These are phyloP conservation scores for Microctenopoma stevenorrisi DNA, from an alignment of 2,797 vertebrate species.

Conservation along the genomic window DNA sequence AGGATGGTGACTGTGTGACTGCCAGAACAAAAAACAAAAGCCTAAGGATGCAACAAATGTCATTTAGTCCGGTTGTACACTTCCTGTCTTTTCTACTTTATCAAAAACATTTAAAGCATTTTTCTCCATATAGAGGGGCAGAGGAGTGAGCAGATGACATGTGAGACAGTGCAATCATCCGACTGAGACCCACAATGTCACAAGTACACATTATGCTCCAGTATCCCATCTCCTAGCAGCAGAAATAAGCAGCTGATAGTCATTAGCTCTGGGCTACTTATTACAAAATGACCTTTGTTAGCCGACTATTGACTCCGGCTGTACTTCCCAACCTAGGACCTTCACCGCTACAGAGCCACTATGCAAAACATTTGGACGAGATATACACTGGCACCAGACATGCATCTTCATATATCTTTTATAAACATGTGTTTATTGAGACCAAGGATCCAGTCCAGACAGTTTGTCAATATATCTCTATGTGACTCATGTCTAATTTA, in stretches of 20 bases:
- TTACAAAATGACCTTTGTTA: conserved; percentile 65
- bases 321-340: conserved; percentile 11
- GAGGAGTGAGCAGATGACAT: conserved; percentile 12
- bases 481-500: background rate
- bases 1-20: conserved; percentile 34
- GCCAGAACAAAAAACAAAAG: conserved; percentile 36
- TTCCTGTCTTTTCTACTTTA: conserved; percentile 1
- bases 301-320: conserved; percentile 9
- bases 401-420: background rate
- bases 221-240: conserved; percentile 38
- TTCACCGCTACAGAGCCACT: background rate
- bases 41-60: conserved; percentile 53
- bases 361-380: conserved; percentile 1
- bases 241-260: conserved; percentile 68
- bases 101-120: conserved; percentile 17
- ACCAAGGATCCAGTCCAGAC: background rate
- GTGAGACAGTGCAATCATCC: conserved; percentile 12
- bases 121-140: conserved; percentile 12
- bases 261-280: conserved; percentile 44
- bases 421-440: background rate
- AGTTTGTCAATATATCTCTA: background rate
- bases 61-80: conserved; percentile 18
- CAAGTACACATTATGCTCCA: conserved; percentile 19
- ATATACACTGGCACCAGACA: conserved; percentile 6
- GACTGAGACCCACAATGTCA: conserved; percentile 29